A percentile compares a stretch with the other conserved stretches of the same genome.
Evolutionary conservation across 2,888 invertebrate species (phyloP).

Genomic region (Falcaria lacertinaria): DNA sequence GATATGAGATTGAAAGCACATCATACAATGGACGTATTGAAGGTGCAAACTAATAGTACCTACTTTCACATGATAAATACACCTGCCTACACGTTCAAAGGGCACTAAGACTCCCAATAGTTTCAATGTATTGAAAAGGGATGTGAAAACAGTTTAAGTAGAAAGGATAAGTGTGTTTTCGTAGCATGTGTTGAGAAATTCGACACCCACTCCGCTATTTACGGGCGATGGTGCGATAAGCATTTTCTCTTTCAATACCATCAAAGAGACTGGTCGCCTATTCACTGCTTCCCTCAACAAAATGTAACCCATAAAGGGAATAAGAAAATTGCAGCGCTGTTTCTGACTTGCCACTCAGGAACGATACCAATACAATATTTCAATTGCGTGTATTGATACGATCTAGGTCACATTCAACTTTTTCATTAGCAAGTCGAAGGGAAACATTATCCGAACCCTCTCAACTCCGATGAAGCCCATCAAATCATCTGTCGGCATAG

Average conservation of each 20-base stretch:
- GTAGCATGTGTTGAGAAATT: conserved; percentile 68
- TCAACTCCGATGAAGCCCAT: conserved; percentile 62
- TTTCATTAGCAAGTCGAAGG: conserved; percentile 42
- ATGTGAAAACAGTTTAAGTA: conserved; percentile 70
- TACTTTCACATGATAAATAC: conserved; percentile 27
- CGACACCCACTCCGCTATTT: conserved; percentile 72
- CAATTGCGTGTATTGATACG: conserved; percentile 25
- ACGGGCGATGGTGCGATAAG: conserved; percentile 74
- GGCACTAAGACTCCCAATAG: conserved; percentile 49
- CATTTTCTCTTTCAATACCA: conserved; percentile 75
- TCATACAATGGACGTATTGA: too few species aligned
- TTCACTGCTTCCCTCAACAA: conserved; percentile 60
- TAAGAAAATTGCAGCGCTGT: conserved; percentile 56
- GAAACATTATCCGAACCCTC: conserved; percentile 58
- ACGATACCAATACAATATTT: conserved; percentile 43
- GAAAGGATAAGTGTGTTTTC: conserved; percentile 75
- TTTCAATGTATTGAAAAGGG: conserved; percentile 57
- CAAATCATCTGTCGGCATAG: conserved; percentile 70
- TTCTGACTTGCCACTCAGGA: conserved; percentile 47
- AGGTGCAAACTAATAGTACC: neutral
- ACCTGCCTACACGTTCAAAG: conserved; percentile 44
- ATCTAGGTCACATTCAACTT: conserved; percentile 30
- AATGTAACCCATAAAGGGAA: conserved; percentile 65
- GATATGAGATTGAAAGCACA: too few species aligned
- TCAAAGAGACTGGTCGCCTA: conserved; percentile 73